Evolutionary conservation across 2,113 vertebrate genomes (phyloP), one percentile per base, ranked within the genome.

Genomic region (Archilochus colubris): DNA sequence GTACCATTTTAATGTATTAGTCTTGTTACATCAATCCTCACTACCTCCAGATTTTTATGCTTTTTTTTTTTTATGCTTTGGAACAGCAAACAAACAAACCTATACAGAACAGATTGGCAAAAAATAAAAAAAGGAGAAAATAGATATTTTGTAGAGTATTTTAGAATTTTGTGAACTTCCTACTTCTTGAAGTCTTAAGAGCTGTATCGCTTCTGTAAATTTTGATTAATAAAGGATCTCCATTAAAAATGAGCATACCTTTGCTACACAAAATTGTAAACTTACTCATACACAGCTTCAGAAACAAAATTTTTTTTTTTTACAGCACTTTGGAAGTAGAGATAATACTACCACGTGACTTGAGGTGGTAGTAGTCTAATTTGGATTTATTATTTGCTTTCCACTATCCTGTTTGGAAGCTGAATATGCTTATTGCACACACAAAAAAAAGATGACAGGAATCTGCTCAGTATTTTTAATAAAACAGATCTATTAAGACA

Each of bases 351-450:
- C 51, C 92, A 92, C 1, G 48, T 94, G 94, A 96, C 69, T 63
- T 59, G 12, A 30, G 24, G 44, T 31, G 33, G 33, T 33, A 33
- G 33, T 33, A 95, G 82, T 82, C 88, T 96, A 94, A 92, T 92
- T 90, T 92, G 76, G 61, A 93, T 88, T 95, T 94, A 90, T 46
- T 5, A 76, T 93, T 96, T 92, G 79, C 75, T 91, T 94, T 94
- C 62, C 94, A 72, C 78, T 84, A 81, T 40, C 81, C 64, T 92
- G 64, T 88, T 67, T 22, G 63, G 43, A 93, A 95, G 82, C 90
- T 91, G 88, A 96, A 80, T 22, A 9, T 7, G 3, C 21, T 33
- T 18, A 55, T 76, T 91, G 67, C 85, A 43, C 72, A 28, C 22
- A 84, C 48, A 83, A 19, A 83, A 7, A 51, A 81, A 44, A 36